Conservation (phyloP, 1,140 invertebrate species). For the Wiebesia pumilae region DNA sequence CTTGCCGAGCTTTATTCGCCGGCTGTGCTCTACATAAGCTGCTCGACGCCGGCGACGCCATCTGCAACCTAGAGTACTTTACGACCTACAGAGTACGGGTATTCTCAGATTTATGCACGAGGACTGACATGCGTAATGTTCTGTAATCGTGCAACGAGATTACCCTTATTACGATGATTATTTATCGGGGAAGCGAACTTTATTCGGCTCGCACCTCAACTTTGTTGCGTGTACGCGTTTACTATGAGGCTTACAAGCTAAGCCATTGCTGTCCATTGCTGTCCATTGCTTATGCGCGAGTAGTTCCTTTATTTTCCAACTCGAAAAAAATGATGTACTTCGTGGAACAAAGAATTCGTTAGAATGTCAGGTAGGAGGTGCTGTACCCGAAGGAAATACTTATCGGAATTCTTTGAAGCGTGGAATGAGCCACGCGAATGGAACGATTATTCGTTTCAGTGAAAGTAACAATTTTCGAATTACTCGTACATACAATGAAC, state of each 20-base stretch:
- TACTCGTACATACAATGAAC: neutral
- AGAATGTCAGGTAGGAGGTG: too few relatives aligned
- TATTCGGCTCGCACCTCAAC: too few relatives aligned
- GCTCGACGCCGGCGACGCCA: neutral
- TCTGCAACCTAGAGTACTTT: slow-evolving; percentile 12
- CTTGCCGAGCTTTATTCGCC: neutral
- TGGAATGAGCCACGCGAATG: neutral
- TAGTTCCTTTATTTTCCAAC: too few relatives aligned
- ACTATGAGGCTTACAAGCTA: too few relatives aligned
- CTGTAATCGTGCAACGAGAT: neutral
- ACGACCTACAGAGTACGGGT: neutral
- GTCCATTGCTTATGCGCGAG: too few relatives aligned
- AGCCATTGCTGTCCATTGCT: too few relatives aligned
- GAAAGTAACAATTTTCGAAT: slow-evolving; percentile 20
- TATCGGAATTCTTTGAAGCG: neutral
- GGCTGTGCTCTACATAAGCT: slow-evolving; percentile 34
- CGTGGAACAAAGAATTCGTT: too few relatives aligned
- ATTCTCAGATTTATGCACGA: slow-evolving; percentile 13
- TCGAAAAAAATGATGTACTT: too few relatives aligned
- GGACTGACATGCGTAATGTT: neutral
- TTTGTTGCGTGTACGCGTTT: too few relatives aligned
- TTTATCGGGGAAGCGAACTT: too few relatives aligned
- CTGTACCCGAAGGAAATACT: neutral
- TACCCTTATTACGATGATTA: neutral
- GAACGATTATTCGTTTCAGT: slow-evolving; percentile 1